These are phyloP conservation scores for Bombus soroeensis DNA, from an alignment of 1,140 invertebrate species.

Conservation along the genomic window DNA sequence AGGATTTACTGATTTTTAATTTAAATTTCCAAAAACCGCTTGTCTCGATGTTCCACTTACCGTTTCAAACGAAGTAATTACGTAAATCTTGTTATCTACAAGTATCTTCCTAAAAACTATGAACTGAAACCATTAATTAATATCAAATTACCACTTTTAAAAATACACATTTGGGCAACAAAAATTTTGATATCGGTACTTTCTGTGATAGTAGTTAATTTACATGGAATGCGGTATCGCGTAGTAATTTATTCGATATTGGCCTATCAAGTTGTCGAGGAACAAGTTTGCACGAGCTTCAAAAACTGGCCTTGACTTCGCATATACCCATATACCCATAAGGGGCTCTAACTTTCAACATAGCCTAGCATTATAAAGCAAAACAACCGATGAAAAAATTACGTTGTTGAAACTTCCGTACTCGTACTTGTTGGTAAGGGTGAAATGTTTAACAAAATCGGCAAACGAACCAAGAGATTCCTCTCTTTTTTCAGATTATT, in stretches of 20 bases:
- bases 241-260: conserved; percentile 33
- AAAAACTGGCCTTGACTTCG: conserved; percentile 34
- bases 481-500: conserved; percentile 49
- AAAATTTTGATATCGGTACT: not conserved
- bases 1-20: too few species aligned
- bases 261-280: not conserved
- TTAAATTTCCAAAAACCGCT: not conserved
- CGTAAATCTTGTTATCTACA: not conserved
- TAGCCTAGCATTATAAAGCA: not conserved
- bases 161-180: not conserved
- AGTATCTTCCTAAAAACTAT: not conserved
- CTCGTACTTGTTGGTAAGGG: not conserved
- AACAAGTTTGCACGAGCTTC: conserved; percentile 28
- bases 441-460: not conserved
- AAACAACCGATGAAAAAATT: not conserved
- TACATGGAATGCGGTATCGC: not conserved
- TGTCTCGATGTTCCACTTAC: not conserved
- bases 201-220: not conserved
- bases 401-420: not conserved
- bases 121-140: not conserved
- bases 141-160: not conserved
- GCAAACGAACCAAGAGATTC: conserved; percentile 31
- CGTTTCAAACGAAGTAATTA: not conserved
- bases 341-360: not conserved
- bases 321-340: not conserved